These are phyloP conservation scores for Lochmaea capreae DNA, from an alignment of 2,888 invertebrate species.

Conservation along the genomic window DNA sequence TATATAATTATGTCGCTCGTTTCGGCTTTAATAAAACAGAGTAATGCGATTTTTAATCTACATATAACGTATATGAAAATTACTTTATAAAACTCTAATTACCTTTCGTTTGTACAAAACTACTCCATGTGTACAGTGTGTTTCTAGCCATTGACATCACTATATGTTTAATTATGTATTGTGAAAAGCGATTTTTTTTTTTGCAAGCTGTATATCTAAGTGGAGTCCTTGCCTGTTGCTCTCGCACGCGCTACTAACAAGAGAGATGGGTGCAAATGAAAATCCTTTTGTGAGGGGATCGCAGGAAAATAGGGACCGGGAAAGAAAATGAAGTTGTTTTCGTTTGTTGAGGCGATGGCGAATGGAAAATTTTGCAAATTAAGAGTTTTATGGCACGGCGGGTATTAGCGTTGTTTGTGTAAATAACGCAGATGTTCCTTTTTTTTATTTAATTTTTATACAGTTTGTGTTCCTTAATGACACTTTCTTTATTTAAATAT, in stretches of 20 bases:
- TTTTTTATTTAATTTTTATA: conserved; percentile 4
- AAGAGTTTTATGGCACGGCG: conserved; percentile 25
- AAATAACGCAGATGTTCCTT: conserved; percentile 12
- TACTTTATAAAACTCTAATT: neutral
- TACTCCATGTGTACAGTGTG: no score
- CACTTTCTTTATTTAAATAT: no score
- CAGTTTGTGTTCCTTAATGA: neutral
- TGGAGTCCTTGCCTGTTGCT: conserved; percentile 51
- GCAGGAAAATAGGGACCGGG: conserved; percentile 27
- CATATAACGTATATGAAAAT: neutral
- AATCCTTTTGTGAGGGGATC: conserved; percentile 26
- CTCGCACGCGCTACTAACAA: conserved; percentile 47
- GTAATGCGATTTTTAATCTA: no score
- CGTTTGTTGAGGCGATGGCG: conserved; percentile 24
- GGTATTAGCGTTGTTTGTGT: conserved; percentile 25
- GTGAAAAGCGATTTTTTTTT: neutral
- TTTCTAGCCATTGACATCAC: no score
- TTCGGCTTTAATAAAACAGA: no score
- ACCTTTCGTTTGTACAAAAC: no score
- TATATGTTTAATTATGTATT: no score
- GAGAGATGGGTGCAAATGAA: conserved; percentile 43
- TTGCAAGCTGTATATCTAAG: neutral
- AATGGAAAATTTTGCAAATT: conserved; percentile 30
- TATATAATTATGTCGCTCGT: no score
- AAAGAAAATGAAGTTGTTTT: conserved; percentile 35